Evolutionary conservation across 2,797 vertebrate genomes (phyloP).

Genomic region (Hydrocynus forskahlii): DNA sequence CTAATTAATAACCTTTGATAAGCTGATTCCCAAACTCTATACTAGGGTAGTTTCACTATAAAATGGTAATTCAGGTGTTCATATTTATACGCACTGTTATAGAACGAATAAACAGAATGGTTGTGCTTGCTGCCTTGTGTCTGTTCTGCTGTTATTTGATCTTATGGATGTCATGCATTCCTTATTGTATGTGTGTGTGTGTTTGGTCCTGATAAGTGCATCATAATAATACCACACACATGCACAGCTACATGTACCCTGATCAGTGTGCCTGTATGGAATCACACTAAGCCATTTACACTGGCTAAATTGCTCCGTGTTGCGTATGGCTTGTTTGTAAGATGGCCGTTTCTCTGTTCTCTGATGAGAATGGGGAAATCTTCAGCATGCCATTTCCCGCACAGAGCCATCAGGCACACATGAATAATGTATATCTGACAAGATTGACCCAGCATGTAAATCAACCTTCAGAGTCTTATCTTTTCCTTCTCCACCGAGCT

Average conservation of each 20-base stretch:
- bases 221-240: slow-evolving; percentile 3
- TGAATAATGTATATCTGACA: slow-evolving; percentile 74
- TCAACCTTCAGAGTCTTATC: slow-evolving; percentile 62
- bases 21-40: no score
- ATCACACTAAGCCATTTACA: slow-evolving; percentile 74
- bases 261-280: slow-evolving; percentile 62
- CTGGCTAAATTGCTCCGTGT: slow-evolving; percentile 49
- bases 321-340: slow-evolving; percentile 17
- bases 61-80: no score
- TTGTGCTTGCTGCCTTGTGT: background rate
- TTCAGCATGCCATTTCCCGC: slow-evolving; percentile 8
- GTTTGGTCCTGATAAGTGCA: background rate
- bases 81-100: no score
- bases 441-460: slow-evolving; percentile 76
- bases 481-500: slow-evolving; percentile 41
- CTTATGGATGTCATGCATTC: background rate
- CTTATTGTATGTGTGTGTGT: background rate
- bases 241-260: background rate
- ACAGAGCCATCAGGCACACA: slow-evolving; percentile 41
- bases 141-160: background rate
- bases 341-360: slow-evolving; percentile 12
- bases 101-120: no score
- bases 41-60: no score
- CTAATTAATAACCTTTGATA: no score
- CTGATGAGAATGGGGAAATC: slow-evolving; percentile 29